Evolutionary conservation across 2,113 vertebrate genomes (phyloP).

Genomic region (Atlantisia rogersi): DNA sequence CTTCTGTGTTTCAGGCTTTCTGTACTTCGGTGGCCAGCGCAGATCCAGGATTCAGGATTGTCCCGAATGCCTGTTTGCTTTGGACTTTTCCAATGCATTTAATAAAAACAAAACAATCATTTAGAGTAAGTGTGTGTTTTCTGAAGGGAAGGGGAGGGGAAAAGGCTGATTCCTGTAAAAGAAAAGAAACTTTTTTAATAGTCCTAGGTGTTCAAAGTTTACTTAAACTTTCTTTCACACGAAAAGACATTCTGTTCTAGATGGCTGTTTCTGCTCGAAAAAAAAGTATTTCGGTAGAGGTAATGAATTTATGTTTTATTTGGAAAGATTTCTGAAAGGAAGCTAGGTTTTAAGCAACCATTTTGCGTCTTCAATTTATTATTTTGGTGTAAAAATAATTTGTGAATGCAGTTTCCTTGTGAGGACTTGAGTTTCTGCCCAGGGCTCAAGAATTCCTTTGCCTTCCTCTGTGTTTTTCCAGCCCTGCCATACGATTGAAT

Average conservation of each 20-base stretch:
- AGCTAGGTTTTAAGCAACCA: neutral
- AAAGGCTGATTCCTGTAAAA: neutral
- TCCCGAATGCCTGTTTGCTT: neutral
- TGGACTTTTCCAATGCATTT: neutral
- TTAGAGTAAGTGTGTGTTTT: neutral
- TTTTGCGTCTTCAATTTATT: neutral
- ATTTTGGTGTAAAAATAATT: slow-evolving; percentile 23
- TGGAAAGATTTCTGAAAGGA: slow-evolving; percentile 42
- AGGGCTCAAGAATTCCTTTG: neutral
- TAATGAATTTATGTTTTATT: slow-evolving; percentile 6
- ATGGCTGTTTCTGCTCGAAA: neutral
- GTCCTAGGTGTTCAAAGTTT: neutral
- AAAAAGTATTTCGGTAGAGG: neutral
- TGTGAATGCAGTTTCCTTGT: slow-evolving; percentile 19
- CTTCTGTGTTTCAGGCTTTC: neutral
- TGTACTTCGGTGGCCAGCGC: neutral
- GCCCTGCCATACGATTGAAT: neutral
- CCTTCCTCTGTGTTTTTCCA: slow-evolving; percentile 44
- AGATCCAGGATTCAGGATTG: neutral
- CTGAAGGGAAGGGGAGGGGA: neutral
- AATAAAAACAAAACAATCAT: neutral
- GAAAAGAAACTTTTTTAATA: neutral
- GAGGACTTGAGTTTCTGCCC: slow-evolving; percentile 28
- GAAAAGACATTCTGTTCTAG: neutral
- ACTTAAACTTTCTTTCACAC: neutral